A percentile compares a stretch with the other conserved stretches of the same genome.
phyloP scores from a whole-genome alignment of 2,797 vertebrate genomes.

The Syngnathus rostellatus region DNA sequence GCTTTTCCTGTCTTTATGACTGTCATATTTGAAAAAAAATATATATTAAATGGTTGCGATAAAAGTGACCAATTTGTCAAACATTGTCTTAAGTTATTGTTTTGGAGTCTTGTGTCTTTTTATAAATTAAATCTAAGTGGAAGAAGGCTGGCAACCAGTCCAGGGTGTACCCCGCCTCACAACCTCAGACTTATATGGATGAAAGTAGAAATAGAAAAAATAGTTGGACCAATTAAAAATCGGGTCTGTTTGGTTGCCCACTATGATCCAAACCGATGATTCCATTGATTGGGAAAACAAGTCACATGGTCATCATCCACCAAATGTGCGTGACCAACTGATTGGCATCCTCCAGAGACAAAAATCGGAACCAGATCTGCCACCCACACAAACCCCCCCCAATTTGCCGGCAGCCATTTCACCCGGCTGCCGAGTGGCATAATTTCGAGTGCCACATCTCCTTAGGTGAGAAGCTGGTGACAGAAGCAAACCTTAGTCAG shows the following conservation, averaged over 20 bases:
- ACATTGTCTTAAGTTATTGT: background rate
- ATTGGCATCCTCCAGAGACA: slow-evolving; percentile 29
- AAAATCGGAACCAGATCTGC: slow-evolving; percentile 34
- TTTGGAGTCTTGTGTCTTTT: background rate
- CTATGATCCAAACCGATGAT: slow-evolving; percentile 12
- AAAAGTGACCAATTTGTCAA: background rate
- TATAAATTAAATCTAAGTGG: background rate
- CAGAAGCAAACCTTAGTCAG: slow-evolving; percentile 53
- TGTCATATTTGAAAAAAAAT: too few relatives aligned
- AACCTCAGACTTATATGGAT: background rate
- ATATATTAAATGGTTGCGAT: background rate
- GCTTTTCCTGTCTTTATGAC: too few relatives aligned
- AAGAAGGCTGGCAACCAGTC: background rate
- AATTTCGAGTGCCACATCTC: slow-evolving; percentile 54
- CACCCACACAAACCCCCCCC: slow-evolving; percentile 12
- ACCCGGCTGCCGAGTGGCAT: slow-evolving; percentile 48
- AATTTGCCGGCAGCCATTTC: slow-evolving; percentile 45
- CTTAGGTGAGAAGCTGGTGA: slow-evolving; percentile 65
- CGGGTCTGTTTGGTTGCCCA: background rate
- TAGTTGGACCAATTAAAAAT: slow-evolving; percentile 10
- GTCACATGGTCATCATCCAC: slow-evolving; percentile 17
- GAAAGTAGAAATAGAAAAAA: background rate
- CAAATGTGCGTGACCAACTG: slow-evolving; percentile 12
- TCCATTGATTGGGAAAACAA: slow-evolving; percentile 19
- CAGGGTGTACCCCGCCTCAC: background rate